Conservation (phyloP, 2,888 invertebrate species). For the Physocephala rufipes region DNA sequence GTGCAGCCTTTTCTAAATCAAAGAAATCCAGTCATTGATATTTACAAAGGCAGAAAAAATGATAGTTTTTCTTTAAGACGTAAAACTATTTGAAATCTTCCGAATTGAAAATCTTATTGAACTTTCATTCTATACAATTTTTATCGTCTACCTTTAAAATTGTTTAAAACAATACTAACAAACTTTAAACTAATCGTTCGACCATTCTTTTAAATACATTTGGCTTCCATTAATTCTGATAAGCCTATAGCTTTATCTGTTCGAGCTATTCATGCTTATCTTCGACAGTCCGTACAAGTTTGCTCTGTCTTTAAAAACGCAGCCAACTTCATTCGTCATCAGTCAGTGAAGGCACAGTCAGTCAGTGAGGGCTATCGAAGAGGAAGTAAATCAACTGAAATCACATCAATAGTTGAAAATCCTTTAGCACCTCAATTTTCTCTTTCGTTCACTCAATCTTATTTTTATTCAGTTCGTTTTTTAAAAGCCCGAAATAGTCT, state of each 20-base stretch:
- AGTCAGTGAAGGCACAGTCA: not conserved
- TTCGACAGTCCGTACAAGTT: not conserved
- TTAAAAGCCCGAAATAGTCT: not conserved
- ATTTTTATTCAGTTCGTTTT: not conserved
- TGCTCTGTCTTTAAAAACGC: not conserved
- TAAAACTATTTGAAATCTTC: too few relatives aligned
- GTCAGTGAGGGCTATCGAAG: not conserved
- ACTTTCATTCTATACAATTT: too few relatives aligned
- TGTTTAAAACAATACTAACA: too few relatives aligned
- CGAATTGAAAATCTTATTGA: too few relatives aligned
- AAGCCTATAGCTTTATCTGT: not conserved
- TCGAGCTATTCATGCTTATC: too few relatives aligned
- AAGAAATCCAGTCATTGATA: too few relatives aligned
- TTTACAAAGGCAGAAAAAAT: too few relatives aligned
- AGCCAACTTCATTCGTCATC: not conserved
- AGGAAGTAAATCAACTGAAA: not conserved
- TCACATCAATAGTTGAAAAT: slow-evolving; percentile 17
- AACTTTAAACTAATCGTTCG: not conserved
- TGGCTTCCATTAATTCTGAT: not conserved
- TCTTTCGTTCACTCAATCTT: not conserved
- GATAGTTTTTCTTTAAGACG: too few relatives aligned
- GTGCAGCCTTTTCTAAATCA: too few relatives aligned
- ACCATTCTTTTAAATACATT: not conserved
- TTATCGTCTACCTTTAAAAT: too few relatives aligned
- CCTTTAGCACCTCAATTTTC: not conserved